Conservation (phyloP, 1,140 invertebrate genomes). For the Leptinotarsa texana region DNA sequence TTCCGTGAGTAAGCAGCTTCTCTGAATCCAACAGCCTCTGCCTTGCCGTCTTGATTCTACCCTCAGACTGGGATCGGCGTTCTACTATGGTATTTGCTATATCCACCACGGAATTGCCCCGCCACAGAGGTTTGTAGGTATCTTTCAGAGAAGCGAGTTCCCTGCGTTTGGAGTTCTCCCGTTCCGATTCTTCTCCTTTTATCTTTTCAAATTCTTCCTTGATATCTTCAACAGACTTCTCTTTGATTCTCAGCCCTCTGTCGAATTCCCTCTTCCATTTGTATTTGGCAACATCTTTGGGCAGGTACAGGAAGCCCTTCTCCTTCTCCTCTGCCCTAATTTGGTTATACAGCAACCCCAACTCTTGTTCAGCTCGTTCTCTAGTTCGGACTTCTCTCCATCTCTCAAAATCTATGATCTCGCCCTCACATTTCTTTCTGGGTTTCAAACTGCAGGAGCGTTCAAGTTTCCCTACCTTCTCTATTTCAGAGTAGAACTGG, state of each 20-base stretch:
- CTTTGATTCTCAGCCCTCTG: slow-evolving; percentile 76
- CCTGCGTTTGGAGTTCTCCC: slow-evolving; percentile 54
- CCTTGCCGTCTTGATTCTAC: slow-evolving; percentile 37
- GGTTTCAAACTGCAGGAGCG: slow-evolving; percentile 71
- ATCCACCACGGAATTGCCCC: slow-evolving; percentile 78
- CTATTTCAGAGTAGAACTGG: slow-evolving; percentile 83
- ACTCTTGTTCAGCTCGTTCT: slow-evolving; percentile 80
- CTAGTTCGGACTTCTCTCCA: slow-evolving; percentile 81
- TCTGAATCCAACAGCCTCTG: slow-evolving; percentile 43
- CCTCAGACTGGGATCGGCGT: slow-evolving; percentile 54
- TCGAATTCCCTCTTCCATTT: slow-evolving; percentile 72
- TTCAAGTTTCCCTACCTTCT: slow-evolving; percentile 82
- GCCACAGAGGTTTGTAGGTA: slow-evolving; percentile 79
- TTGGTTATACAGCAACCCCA: slow-evolving; percentile 77
- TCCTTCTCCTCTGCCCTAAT: slow-evolving; percentile 78
- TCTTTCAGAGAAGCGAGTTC: slow-evolving; percentile 65
- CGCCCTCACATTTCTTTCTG: slow-evolving; percentile 71
- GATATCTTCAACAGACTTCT: slow-evolving; percentile 85
- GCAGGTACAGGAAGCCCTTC: slow-evolving; percentile 80
- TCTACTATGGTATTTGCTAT: slow-evolving; percentile 69
- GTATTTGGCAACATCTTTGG: slow-evolving; percentile 70
- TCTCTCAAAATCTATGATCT: slow-evolving; percentile 83
- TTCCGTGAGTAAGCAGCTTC: slow-evolving; percentile 60
- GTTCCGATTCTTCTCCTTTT: slow-evolving; percentile 56
- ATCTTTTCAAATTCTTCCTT: slow-evolving; percentile 69